Evolutionary conservation across 2,113 vertebrate genomes (phyloP).

Genomic region (Cisticola juncidis): DNA sequence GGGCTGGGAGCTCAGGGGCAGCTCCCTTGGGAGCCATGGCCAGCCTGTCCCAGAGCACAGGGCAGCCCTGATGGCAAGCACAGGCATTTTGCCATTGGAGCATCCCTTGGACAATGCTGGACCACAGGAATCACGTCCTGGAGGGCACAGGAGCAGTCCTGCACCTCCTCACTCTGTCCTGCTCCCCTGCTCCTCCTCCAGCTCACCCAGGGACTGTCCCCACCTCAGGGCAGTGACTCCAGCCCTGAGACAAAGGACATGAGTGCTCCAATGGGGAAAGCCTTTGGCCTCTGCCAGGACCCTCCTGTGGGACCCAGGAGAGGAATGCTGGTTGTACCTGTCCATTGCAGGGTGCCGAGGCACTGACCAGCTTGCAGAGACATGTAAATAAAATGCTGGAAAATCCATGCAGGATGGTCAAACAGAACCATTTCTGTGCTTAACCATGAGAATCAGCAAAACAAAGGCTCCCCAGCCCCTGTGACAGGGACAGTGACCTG

Average conservation of each 20-base stretch:
- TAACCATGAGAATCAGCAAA: neutral
- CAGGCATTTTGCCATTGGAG: neutral
- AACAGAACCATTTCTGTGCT: neutral
- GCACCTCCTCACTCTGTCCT: neutral
- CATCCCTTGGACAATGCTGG: neutral
- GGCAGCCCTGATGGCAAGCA: neutral
- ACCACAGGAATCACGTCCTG: rapidly evolving
- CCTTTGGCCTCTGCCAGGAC: neutral
- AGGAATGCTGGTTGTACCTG: neutral
- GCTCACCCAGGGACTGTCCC: neutral
- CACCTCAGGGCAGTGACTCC: neutral
- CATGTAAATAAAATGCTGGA: rapidly evolving
- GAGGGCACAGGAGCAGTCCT: neutral
- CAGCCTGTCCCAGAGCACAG: neutral
- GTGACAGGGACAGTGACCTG: neutral
- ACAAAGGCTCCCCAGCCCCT: neutral
- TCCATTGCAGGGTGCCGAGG: neutral
- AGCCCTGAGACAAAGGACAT: neutral
- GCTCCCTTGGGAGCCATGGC: neutral
- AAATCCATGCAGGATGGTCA: neutral
- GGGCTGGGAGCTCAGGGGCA: neutral
- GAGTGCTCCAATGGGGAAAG: neutral
- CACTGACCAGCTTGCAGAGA: neutral
- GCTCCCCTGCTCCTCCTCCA: neutral
- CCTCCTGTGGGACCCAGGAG: neutral